phyloP scores from a whole-genome alignment of 2,797 vertebrate genomes.

The Pelochelys cantorii region DNA sequence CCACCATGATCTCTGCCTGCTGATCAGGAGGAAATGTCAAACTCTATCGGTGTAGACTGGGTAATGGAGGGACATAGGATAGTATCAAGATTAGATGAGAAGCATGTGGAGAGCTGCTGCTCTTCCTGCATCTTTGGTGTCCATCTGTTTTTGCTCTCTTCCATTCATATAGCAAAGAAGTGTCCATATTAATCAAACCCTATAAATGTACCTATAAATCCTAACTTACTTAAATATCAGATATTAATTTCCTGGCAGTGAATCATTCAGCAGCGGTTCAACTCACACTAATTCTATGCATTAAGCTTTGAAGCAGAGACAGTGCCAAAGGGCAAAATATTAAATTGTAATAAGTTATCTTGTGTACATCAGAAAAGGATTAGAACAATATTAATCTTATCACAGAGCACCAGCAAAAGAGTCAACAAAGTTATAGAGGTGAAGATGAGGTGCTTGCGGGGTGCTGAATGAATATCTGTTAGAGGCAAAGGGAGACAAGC shows the following conservation, averaged over 20 bases:
- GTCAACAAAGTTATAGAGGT: background rate
- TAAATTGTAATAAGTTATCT: background rate
- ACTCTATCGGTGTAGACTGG: background rate
- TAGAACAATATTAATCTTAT: background rate
- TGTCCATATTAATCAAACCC: background rate
- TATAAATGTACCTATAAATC: background rate
- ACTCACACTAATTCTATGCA: background rate
- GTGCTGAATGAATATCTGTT: background rate
- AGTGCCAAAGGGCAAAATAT: background rate
- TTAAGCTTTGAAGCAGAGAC: background rate
- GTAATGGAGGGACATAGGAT: background rate
- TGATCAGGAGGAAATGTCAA: background rate
- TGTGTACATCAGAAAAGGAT: background rate
- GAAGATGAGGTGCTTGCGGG: background rate
- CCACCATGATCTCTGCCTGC: background rate
- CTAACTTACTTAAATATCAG: background rate
- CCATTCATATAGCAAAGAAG: background rate
- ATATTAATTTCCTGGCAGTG: background rate
- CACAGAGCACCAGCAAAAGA: background rate
- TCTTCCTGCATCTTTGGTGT: background rate
- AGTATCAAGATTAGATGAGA: background rate
- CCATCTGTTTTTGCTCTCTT: background rate
- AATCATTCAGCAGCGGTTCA: background rate
- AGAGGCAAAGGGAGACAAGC: background rate
- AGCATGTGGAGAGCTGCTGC: background rate